Evolutionary conservation across 2,888 invertebrate genomes (phyloP), one percentile per base, ranked within the genome.

Genomic region (Eupithecia subfuscata): DNA sequence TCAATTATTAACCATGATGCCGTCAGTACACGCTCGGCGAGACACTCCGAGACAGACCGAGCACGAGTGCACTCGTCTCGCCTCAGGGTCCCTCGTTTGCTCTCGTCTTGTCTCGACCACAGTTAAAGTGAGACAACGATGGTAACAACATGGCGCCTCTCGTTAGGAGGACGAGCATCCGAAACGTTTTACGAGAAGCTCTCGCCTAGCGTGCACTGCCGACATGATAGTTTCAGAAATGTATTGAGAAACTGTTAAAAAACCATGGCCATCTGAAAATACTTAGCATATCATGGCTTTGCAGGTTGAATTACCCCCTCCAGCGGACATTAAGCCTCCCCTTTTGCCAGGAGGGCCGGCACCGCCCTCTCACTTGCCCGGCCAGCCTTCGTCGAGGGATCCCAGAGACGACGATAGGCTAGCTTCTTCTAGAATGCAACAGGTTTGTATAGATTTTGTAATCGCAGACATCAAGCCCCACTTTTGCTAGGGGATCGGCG

Each of bases 331-430:
- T 83, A 91, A 95, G 89, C 88, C 95, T 74, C 85, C 90, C 0
- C 83, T 86, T 0, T 71, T 92, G 37, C 85, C 91, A 2, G 92
- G 95, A 56, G 94, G 96, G 81, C 94, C 95, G 83, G 88, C 89
- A 2, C 90, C 92, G 0, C 85, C 90, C 0, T 84, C 90, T 0
- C 83, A 90, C 77, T 75, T 90, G 48, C 82, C 91, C n/a, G 91
- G 94, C 2, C 91, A 90, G 75, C 91, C 93, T 22, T 92, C 94
- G 43, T 91, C 93, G 9, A 64, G 83, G 72, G 78, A 76, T 56
- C 91, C 93, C 2, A 71, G 78, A 70, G 70, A 74, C 22, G 93
- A 96, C 83, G 96, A 96, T 79, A 94, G 97, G 83, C 94, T 95
- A 82, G 95, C 95, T 69, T 84, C 91, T 9, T 88, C 95, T 25